A percentile compares a stretch with the other conserved stretches of the same genome.
Conservation (phyloP, 35 echinoderm and acorn worm genomes). For the Strongylocentrotus purpuratus region DNA sequence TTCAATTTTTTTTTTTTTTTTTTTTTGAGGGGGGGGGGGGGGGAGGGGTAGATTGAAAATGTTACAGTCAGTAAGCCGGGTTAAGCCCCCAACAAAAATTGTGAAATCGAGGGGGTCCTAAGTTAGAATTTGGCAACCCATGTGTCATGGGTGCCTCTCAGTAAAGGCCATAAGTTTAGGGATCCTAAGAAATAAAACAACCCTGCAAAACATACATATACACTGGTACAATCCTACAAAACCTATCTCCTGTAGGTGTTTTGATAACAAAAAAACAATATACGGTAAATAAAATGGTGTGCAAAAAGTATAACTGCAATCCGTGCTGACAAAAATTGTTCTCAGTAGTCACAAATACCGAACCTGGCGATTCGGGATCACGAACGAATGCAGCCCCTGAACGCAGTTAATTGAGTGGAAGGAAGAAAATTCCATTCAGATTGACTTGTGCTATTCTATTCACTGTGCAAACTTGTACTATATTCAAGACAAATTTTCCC, state of each 20-base stretch:
- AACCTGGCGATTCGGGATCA: background rate
- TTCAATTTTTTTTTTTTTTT: too few species aligned
- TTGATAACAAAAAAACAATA: background rate
- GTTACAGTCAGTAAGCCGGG: too few species aligned
- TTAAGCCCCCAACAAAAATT: too few species aligned
- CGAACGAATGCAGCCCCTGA: slow-evolving; percentile 7
- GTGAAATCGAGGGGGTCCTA: too few species aligned
- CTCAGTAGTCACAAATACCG: background rate
- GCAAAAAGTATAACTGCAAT: background rate
- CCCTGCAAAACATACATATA: too few species aligned
- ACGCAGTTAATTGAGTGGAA: background rate
- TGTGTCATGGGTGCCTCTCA: too few species aligned
- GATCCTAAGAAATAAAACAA: background rate
- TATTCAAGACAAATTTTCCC: too few species aligned
- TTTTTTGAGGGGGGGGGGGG: too few species aligned
- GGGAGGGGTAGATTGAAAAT: too few species aligned
- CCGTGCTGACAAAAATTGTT: background rate
- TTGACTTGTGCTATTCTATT: background rate
- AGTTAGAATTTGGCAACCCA: too few species aligned
- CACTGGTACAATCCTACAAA: too few species aligned
- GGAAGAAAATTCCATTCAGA: background rate
- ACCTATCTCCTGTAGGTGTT: background rate
- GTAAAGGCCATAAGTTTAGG: too few species aligned
- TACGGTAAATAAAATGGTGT: background rate
- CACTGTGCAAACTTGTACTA: background rate